Percentiles rank a stretch among this genome's conserved stretches.
Evolutionary conservation across 2,113 vertebrate species (phyloP).

Genomic region (Sakesphorus luctuosus): DNA sequence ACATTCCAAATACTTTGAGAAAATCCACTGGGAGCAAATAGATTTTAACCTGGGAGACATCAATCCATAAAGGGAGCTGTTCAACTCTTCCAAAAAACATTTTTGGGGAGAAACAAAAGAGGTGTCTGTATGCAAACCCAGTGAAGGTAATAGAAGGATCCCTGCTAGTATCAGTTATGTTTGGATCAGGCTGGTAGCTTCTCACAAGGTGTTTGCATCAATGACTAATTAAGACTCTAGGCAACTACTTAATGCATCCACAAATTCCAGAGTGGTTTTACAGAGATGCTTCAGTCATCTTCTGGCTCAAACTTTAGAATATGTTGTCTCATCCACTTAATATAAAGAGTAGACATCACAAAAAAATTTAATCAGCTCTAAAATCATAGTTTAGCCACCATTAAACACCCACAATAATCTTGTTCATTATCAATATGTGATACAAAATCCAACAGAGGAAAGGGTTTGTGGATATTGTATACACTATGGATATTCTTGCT

Average conservation of each 20-base stretch:
- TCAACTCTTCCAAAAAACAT: neutral
- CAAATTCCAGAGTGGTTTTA: neutral
- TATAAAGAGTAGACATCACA: neutral
- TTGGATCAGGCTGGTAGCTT: neutral
- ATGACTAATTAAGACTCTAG: neutral
- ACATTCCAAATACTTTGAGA: neutral
- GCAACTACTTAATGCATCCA: neutral
- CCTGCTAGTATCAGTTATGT: neutral
- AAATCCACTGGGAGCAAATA: neutral
- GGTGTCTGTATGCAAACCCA: neutral
- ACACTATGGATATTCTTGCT: conserved; percentile 62
- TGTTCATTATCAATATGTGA: neutral
- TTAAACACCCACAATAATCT: neutral
- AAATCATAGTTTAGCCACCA: neutral
- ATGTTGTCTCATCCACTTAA: neutral
- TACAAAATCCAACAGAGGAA: conserved; percentile 21
- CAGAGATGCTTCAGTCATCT: neutral
- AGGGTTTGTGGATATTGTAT: neutral
- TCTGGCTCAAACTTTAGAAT: neutral
- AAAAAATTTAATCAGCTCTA: conserved; percentile 15
- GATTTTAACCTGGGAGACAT: neutral
- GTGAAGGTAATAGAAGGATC: neutral
- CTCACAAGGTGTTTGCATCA: neutral
- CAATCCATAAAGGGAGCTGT: neutral
- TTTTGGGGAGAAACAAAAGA: neutral